phyloP scores from a whole-genome alignment of 2,888 invertebrate species.

The Carcina quercana region DNA sequence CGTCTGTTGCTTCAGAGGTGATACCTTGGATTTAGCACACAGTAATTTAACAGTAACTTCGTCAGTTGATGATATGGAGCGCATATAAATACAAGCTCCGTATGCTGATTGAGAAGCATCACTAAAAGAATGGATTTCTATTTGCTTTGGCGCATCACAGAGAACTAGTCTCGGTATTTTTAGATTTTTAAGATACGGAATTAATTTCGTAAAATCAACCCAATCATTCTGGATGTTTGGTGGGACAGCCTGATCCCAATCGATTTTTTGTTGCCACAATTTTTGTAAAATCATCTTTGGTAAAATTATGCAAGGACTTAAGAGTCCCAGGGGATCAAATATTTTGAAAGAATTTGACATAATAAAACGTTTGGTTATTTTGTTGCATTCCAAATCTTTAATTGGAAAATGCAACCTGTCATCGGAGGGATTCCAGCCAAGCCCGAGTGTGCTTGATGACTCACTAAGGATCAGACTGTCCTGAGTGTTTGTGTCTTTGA shows the following conservation, averaged over 20 bases:
- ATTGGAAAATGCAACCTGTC: slow-evolving; percentile 10
- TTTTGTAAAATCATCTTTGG: slow-evolving; percentile 18
- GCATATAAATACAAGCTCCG: slow-evolving; percentile 24
- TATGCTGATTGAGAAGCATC: slow-evolving; percentile 23
- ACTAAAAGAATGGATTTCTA: slow-evolving; percentile 24
- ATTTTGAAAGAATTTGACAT: slow-evolving; percentile 11
- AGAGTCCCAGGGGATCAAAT: slow-evolving; percentile 10
- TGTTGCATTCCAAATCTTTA: background rate
- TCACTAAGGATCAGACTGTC: slow-evolving; percentile 17
- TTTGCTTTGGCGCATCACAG: slow-evolving; percentile 10
- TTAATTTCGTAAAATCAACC: slow-evolving; percentile 12
- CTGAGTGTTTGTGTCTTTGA: background rate
- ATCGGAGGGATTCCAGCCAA: slow-evolving; percentile 17
- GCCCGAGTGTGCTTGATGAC: slow-evolving; percentile 18
- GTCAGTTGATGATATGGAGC: slow-evolving; percentile 8
- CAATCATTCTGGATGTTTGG: slow-evolving; percentile 14
- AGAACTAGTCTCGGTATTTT: slow-evolving; percentile 18
- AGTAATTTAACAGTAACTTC: slow-evolving; percentile 13
- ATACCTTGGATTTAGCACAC: slow-evolving; percentile 10
- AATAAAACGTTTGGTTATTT: slow-evolving; percentile 5
- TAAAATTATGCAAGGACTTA: slow-evolving; percentile 8
- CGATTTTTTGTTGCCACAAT: slow-evolving; percentile 16
- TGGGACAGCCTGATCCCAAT: slow-evolving; percentile 22
- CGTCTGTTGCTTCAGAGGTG: slow-evolving; percentile 10
- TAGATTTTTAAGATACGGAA: slow-evolving; percentile 8